Evolutionary conservation across 2,797 vertebrate genomes (phyloP), one percentile per base, ranked within the genome.

Genomic region (Gambusia yucatana): DNA sequence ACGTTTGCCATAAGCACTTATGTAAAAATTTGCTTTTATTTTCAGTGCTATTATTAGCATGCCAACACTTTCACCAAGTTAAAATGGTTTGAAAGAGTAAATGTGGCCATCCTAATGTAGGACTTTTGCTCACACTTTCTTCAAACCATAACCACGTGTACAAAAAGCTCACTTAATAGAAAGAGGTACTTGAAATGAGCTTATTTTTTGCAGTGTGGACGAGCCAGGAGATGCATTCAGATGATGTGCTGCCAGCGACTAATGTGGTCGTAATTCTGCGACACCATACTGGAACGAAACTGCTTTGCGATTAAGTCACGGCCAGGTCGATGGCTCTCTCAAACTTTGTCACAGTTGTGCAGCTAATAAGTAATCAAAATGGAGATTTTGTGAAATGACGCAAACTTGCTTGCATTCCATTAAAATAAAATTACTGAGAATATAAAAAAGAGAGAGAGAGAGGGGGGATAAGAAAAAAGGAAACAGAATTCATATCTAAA

Each of bases 401-500:
- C 30, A 30, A 22, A 10, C 13, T 76, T 73, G 25, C 50, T 52
- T 25, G 47, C 69, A 67, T 76, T 52, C 70, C 8, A 76, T 36
- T 10, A 28, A 46, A 65, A 70, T 52, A 39, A 33, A 83, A 78
- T 70, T 81, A 61, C 2, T 14, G 50, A 61, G 33, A 70, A 57
- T 77, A 28, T 9, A 25, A 9, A 8, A 52, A 7, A 25, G 3
- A 25, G 3, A 25, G 3, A 50, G 1, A 17, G 47, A 47, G 5
- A 50, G 20, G 6, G 0, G 11, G 11, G 11, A 61, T 33, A 33
- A 33, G 33, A 72, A 71, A 77, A 44, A 77, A 69, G 50, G 67
- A 44, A 65, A n/a, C 61, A 72, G 71, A 76, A 79, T 80, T 52
- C 43, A 67, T 75, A 81, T 78, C 74, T 77, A 74, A 86, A 87